Base-by-base conservation (phyloP, 2,888 invertebrate genomes). In the Dicyrtomina minuta region DNA sequence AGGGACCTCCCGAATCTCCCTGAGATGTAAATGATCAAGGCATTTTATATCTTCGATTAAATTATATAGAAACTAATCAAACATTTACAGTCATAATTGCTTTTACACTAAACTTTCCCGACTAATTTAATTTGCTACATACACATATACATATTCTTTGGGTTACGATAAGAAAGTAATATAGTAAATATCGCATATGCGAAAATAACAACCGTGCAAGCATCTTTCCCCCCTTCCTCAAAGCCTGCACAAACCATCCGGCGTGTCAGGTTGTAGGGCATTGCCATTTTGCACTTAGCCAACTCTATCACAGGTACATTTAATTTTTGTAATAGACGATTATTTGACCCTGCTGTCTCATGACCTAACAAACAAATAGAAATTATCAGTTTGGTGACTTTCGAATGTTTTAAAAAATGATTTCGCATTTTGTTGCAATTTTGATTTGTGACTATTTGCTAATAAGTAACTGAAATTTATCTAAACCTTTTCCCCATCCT, bases 121-220 rank as follows among this genome's bases (percentile, higher is more conserved):
- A n/a, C n/a, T n/a, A n/a, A n/a, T n/a, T n/a, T n/a, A 43, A 43
- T 43, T 43, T 43, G 15, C 13, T 43, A 15, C 13, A 10, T 43
- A 43, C 43, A 43, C 43, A 43, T 43, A n/a, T n/a, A n/a, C n/a
- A n/a, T 43, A 12, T 43, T 12, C 13, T 10, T 43, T 12, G 43
- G 43, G 43, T 43, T 12, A 43, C 43, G 10, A 12, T 43, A 15
- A 13, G 53, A 15, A 8, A 20, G 53, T 13, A 15, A 15, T 51
- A 51, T 51, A 15, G n/a, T n/a, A n/a, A n/a, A n/a, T n/a, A n/a
- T n/a, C n/a, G n/a, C n/a, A n/a, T n/a, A n/a, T n/a, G n/a, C n/a
- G n/a, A n/a, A n/a, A n/a, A n/a, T n/a, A n/a, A n/a, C n/a, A n/a
- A 75, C 75, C 41, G 72, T 73, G 51, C 75, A 75, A 10, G 73